These are phyloP conservation scores for Patella depressa DNA, from an alignment of 2,888 invertebrate species.

Conservation along the genomic window DNA sequence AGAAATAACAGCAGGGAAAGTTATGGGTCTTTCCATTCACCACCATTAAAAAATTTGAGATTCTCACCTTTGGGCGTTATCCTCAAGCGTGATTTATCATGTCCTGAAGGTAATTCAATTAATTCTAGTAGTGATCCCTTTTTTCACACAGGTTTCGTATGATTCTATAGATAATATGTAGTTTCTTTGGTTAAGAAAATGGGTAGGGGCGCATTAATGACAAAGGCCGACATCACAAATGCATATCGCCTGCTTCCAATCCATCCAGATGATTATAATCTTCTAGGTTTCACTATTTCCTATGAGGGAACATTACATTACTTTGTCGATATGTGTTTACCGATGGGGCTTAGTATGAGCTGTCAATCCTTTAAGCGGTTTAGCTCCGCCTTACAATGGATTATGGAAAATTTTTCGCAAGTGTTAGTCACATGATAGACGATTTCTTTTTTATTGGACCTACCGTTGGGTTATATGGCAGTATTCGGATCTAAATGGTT, in stretches of 20 bases:
- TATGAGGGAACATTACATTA: not conserved
- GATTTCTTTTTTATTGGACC: not conserved
- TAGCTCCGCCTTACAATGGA: slow-evolving; percentile 14
- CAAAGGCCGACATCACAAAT: slow-evolving; percentile 12
- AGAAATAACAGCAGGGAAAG: not conserved
- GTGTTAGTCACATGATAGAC: not conserved
- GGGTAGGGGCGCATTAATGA: not conserved
- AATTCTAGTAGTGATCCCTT: not conserved
- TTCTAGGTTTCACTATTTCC: not conserved
- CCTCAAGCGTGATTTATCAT: not conserved
- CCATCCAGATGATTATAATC: too few relatives aligned
- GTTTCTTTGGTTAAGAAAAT: not conserved
- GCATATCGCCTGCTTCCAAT: not conserved
- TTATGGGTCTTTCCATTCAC: not conserved
- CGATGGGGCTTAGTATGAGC: not conserved
- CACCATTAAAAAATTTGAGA: not conserved
- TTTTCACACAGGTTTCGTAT: not conserved
- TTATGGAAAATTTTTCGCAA: not conserved
- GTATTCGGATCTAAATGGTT: slow-evolving; percentile 13
- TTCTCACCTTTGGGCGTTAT: not conserved
- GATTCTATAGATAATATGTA: not conserved
- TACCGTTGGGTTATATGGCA: slow-evolving; percentile 3
- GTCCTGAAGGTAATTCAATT: not conserved
- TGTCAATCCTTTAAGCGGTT: not conserved
- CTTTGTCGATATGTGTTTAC: slow-evolving; percentile 6